phyloP scores from a whole-genome alignment of 2,888 invertebrate genomes.

The Drosophila antonietae region DNA sequence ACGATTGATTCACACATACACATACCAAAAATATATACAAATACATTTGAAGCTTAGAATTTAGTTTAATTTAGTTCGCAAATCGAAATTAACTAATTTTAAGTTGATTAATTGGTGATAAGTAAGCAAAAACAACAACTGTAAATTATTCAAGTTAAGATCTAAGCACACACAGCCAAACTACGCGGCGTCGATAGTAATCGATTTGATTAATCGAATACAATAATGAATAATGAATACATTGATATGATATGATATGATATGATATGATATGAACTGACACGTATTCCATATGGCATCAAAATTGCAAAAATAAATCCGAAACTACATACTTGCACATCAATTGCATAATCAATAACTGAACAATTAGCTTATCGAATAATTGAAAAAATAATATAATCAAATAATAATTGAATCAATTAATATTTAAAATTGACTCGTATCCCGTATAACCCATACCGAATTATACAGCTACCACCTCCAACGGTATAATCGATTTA shows the following conservation, averaged over 20 bases:
- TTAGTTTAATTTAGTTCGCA: constrained; percentile 45
- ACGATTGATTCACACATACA: constrained; percentile 12
- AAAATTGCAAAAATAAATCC: neutral
- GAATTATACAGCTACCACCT: neutral
- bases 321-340: neutral
- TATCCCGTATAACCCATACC: neutral
- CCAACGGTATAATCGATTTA: neutral
- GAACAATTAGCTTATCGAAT: constrained; percentile 5
- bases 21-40: constrained; percentile 24
- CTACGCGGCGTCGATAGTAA: constrained; percentile 12
- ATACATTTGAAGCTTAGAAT: constrained; percentile 37
- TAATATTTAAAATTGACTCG: neutral
- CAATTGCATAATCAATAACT: neutral
- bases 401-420: constrained; percentile 1
- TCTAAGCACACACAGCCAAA: constrained; percentile 33
- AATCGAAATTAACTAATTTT: constrained; percentile 65
- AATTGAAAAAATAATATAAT: neutral
- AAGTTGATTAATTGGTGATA: constrained; percentile 61
- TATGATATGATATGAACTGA: constrained; percentile 4
- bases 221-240: neutral
- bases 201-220: constrained; percentile 4
- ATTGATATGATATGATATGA: constrained; percentile 3
- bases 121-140: constrained; percentile 22
- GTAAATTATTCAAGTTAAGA: constrained; percentile 41
- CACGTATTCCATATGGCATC: neutral